phyloP scores from a whole-genome alignment of 2,113 vertebrate genomes.

The Peromyscus maniculatus region DNA sequence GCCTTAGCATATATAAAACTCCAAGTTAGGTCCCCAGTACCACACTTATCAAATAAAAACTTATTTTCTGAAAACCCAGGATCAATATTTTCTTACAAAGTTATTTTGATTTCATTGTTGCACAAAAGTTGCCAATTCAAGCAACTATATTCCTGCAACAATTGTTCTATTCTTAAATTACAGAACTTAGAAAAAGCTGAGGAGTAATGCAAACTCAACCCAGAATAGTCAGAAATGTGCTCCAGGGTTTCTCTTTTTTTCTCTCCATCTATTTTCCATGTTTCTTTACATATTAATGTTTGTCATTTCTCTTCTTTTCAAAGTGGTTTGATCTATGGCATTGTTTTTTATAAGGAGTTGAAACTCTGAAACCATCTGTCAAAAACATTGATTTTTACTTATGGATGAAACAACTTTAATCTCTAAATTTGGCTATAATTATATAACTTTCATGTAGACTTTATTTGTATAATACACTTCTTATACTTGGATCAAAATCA shows the following conservation, averaged over 20 bases:
- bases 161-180: slow-evolving; percentile 21
- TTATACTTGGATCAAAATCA: background rate
- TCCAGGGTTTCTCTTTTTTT: background rate
- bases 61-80: background rate
- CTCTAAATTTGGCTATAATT: background rate
- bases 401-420: background rate
- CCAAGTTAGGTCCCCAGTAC: background rate
- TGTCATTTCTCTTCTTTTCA: background rate
- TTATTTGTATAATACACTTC: background rate
- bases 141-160: background rate
- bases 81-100: background rate
- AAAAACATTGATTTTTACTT: slow-evolving; percentile 17
- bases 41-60: background rate
- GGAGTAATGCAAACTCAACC: background rate
- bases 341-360: background rate
- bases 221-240: background rate
- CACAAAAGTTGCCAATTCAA: background rate
- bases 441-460: background rate
- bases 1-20: background rate
- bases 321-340: background rate
- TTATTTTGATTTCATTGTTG: background rate
- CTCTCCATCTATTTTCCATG: background rate
- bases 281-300: background rate
- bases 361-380: background rate
- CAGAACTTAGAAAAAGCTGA: slow-evolving; percentile 1